These are phyloP conservation scores for Camelus bactrianus DNA, from an alignment of 2,113 vertebrate species.

Conservation along the genomic window DNA sequence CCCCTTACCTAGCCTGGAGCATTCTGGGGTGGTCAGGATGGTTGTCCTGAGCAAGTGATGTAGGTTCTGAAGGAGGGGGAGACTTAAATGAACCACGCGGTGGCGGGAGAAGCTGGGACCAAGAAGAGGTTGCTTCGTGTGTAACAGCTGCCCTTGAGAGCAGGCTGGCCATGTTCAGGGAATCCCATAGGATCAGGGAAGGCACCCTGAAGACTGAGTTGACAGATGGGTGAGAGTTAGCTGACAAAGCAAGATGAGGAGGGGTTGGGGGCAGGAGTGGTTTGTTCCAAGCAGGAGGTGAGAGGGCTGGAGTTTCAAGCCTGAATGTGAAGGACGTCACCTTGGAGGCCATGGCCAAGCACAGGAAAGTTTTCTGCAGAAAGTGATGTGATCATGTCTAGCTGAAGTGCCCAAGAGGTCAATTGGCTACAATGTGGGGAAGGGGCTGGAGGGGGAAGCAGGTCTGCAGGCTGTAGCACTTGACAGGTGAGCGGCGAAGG, in stretches of 20 bases:
- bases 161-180: neutral
- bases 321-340: neutral
- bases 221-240: neutral
- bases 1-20: neutral
- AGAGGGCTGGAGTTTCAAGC: neutral
- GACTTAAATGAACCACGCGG: neutral
- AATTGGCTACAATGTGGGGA: neutral
- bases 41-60: too few species aligned
- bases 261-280: neutral
- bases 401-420: neutral
- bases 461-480: too few species aligned
- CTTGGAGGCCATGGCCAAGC: neutral
- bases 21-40: neutral
- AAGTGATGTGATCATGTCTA: neutral
- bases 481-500: neutral
- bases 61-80: neutral
- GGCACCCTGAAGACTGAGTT: neutral
- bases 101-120: neutral
- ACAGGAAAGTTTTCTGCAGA: neutral
- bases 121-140: accelerated
- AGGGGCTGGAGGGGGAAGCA: neutral
- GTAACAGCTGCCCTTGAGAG: neutral
- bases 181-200: neutral
- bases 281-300: neutral
- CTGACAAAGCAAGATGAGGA: neutral